These are phyloP conservation scores for Trematocara caparti DNA, from an alignment of 2,797 vertebrate species.

Conservation along the genomic window DNA sequence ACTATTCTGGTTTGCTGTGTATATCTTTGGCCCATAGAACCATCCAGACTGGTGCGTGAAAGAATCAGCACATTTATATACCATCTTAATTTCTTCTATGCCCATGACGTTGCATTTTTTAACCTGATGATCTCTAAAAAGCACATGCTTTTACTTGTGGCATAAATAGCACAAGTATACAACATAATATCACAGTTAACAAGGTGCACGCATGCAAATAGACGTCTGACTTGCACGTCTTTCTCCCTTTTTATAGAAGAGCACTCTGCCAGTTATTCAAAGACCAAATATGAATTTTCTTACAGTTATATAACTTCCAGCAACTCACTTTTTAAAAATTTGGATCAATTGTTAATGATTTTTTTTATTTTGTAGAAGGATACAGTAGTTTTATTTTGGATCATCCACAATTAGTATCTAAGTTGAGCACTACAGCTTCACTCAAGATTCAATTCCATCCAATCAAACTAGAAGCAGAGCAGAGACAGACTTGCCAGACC, in stretches of 20 bases:
- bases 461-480: constrained; percentile 20
- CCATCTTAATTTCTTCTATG: not conserved
- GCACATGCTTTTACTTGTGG: not conserved
- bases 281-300: not conserved
- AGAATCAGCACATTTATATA: constrained; percentile 21
- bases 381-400: not conserved
- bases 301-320: not conserved
- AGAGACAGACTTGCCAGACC: not conserved
- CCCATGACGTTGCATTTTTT: not conserved
- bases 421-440: not conserved
- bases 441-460: not conserved
- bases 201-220: not conserved
- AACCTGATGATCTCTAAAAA: not conserved
- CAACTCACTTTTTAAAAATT: not conserved
- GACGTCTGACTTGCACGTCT: not conserved
- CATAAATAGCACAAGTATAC: not conserved
- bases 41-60: not conserved
- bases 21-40: not conserved
- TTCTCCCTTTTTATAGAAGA: not conserved
- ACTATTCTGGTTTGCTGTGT: not conserved
- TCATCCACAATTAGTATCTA: not conserved
- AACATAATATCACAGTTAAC: not conserved
- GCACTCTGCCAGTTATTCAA: not conserved
- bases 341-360: not conserved
- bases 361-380: not conserved